Percentiles rank a stretch among this genome's conserved stretches.
Conservation (phyloP, 1,140 invertebrate genomes). For the Drosophila pandora region DNA sequence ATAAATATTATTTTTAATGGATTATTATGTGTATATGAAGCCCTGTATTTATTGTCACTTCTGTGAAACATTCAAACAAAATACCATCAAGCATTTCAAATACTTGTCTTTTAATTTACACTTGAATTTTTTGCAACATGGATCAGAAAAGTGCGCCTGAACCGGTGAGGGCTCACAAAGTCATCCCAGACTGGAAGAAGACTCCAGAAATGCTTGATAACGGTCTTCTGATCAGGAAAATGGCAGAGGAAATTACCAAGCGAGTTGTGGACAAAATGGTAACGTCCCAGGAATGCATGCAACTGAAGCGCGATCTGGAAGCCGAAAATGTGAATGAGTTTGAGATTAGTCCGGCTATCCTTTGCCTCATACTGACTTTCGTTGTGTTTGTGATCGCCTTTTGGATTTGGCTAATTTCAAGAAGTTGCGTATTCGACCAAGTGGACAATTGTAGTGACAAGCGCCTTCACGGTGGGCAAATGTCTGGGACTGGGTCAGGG, state of each 20-base stretch:
- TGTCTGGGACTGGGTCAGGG: not conserved
- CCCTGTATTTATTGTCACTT: not conserved
- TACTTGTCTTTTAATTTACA: not conserved
- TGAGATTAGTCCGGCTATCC: constrained; percentile 13
- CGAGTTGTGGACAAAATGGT: constrained; percentile 5
- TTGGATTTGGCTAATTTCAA: constrained; percentile 39
- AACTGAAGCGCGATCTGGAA: constrained; percentile 31
- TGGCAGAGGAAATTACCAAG: not conserved
- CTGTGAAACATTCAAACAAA: not conserved
- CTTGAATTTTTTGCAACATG: not conserved
- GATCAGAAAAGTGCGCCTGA: not conserved
- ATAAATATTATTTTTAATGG: too few relatives aligned
- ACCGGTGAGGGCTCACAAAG: too few relatives aligned
- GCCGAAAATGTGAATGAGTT: not conserved
- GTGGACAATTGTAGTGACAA: not conserved
- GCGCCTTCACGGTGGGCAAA: not conserved
- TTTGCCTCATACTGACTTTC: constrained; percentile 30
- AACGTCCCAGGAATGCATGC: constrained; percentile 21
- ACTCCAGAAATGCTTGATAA: not conserved
- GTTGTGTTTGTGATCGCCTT: constrained; percentile 35
- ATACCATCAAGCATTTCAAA: not conserved
- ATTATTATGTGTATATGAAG: not conserved
- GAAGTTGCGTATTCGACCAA: constrained; percentile 21
- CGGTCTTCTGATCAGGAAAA: not conserved
- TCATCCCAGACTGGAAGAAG: not conserved